phyloP scores from a whole-genome alignment of 2,797 vertebrate species.

The Erpetoichthys calabaricus region DNA sequence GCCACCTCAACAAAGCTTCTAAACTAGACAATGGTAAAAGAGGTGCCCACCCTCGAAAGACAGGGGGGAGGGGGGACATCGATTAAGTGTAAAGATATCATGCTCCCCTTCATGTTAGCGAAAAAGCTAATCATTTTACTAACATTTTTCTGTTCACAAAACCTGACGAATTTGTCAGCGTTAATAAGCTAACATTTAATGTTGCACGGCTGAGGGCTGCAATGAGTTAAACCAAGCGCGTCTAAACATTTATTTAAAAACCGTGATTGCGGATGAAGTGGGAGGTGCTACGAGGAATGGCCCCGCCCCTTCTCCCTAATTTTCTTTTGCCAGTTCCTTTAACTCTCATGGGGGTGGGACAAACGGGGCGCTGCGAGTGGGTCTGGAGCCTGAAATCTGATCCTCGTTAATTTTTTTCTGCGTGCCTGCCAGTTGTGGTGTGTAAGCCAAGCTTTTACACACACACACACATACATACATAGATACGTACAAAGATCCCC shows the following conservation, averaged over 20 bases:
- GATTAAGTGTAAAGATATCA: no score
- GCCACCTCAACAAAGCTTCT: no score
- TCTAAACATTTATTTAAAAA: conserved; percentile 4
- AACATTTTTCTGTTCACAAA: no score
- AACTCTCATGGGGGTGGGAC: conserved; percentile 31
- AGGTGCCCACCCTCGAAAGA: no score
- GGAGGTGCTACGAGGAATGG: conserved; percentile 26
- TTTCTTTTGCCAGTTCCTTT: conserved; percentile 19
- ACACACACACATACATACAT: conserved; percentile 17
- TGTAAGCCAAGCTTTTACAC: conserved; percentile 29
- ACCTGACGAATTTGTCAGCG: no score
- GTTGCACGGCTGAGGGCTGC: no score
- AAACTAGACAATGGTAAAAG: no score
- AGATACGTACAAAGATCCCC: conserved; percentile 5
- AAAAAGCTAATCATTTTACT: no score
- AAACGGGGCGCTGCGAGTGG: conserved; percentile 27
- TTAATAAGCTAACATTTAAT: no score
- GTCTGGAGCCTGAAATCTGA: conserved; percentile 35
- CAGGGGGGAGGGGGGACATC: no score
- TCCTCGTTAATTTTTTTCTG: conserved; percentile 24
- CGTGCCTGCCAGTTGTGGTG: conserved; percentile 20
- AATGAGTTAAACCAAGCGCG: no score
- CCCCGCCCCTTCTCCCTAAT: conserved; percentile 13
- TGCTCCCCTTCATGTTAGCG: no score
- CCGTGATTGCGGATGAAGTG: conserved; percentile 6